Conservation (phyloP, 2,113 vertebrate species). For the Halcyon malimbica region DNA sequence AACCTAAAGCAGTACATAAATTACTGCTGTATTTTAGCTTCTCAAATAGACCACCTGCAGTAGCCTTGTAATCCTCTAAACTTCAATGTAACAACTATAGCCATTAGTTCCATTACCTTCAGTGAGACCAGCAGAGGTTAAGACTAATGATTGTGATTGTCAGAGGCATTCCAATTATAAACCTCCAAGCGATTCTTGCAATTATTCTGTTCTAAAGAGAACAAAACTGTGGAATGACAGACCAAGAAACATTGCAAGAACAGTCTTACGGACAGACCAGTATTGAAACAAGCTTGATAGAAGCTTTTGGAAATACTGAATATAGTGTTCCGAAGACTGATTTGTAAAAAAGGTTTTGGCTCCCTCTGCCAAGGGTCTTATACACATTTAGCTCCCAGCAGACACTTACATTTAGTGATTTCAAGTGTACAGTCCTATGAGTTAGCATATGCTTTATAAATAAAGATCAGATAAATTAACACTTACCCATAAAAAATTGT, state of each 20-base stretch:
- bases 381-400: neutral
- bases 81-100: neutral
- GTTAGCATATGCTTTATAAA: neutral
- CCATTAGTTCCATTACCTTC: neutral
- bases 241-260: neutral
- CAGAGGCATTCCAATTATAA: neutral
- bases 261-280: neutral
- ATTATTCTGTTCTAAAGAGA: neutral
- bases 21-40: neutral
- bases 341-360: neutral
- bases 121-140: neutral
- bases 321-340: neutral
- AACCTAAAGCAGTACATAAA: neutral
- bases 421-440: neutral
- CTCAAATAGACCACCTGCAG: neutral
- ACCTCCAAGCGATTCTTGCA: neutral
- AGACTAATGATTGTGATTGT: neutral
- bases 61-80: neutral
- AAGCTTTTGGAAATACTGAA: neutral
- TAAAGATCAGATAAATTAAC: neutral
- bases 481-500: conserved; percentile 98
- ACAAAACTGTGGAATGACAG: no score
- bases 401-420: neutral
- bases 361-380: neutral
- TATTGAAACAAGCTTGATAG: neutral